phyloP scores from a whole-genome alignment of 2,797 vertebrate genomes.

The Diplodus sargus region DNA sequence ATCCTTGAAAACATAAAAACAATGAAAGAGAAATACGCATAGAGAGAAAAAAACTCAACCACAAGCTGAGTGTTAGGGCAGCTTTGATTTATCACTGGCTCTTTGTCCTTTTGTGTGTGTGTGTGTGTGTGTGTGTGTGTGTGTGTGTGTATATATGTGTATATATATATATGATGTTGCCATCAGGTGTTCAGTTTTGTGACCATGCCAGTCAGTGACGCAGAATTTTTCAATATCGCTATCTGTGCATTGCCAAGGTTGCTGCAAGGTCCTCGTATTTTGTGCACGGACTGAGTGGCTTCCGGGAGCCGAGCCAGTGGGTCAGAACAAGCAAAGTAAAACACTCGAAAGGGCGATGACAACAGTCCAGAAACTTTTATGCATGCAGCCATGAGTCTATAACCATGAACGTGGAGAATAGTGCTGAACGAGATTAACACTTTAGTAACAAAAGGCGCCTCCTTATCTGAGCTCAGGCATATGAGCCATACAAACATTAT shows the following conservation, averaged over 20 bases:
- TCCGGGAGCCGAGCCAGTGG: conserved; percentile 55
- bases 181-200: conserved; percentile 20
- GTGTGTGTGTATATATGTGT: no score
- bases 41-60: conserved; percentile 8
- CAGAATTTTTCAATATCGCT: conserved; percentile 32
- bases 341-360: conserved; percentile 13
- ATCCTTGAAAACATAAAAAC: conserved; percentile 49
- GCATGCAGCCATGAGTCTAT: conserved; percentile 5
- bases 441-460: neutral
- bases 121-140: no score
- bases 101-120: conserved; percentile 8
- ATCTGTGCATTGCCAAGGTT: conserved; percentile 53
- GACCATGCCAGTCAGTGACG: conserved; percentile 22
- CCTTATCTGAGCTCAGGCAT: neutral
- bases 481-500: neutral
- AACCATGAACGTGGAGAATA: neutral
- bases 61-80: neutral
- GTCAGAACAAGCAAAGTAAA: conserved; percentile 45
- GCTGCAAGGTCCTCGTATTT: conserved; percentile 53
- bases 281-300: conserved; percentile 49
- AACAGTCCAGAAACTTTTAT: conserved; percentile 29
- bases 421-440: conserved; percentile 1
- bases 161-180: neutral
- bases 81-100: conserved; percentile 51
- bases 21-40: conserved; percentile 30